phyloP scores from a whole-genome alignment of 2,113 vertebrate species.

The Oryzias melastigma region DNA sequence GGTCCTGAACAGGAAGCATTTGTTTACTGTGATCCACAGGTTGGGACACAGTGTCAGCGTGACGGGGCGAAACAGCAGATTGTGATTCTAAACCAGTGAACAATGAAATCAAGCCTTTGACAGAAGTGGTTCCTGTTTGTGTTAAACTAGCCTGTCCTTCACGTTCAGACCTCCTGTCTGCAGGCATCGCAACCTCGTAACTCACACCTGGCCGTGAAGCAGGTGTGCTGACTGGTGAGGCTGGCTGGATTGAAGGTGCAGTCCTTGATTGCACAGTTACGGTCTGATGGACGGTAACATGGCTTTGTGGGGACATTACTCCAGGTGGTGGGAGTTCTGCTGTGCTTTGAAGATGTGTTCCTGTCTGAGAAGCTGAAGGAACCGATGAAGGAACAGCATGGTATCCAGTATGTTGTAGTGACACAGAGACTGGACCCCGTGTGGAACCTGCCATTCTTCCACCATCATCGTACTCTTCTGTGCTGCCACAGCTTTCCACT shows the following conservation, averaged over 20 bases:
- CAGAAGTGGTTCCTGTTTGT: conserved; percentile 38
- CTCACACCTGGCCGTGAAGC: conserved; percentile 12
- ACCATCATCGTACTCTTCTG: conserved; percentile 46
- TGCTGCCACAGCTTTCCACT: conserved; percentile 51
- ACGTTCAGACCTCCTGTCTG: conserved; percentile 11
- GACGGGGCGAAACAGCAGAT: neutral
- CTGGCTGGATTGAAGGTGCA: conserved; percentile 2
- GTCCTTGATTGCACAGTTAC: conserved; percentile 4
- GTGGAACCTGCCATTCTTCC: conserved; percentile 3
- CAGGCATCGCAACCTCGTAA: neutral
- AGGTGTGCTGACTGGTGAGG: conserved; percentile 4
- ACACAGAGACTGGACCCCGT: neutral
- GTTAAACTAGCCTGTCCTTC: conserved; percentile 2
- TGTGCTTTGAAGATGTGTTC: neutral
- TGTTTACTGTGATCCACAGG: conserved; percentile 6
- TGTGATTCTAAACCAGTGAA: conserved; percentile 45
- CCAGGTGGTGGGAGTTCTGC: conserved; percentile 4
- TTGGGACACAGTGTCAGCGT: conserved; percentile 6
- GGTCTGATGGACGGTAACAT: conserved; percentile 2
- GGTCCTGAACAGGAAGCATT: neutral
- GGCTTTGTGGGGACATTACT: conserved; percentile 1
- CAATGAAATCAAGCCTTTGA: conserved; percentile 65
- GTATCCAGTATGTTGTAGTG: neutral
- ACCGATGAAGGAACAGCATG: conserved; percentile 20
- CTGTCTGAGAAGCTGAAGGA: conserved; percentile 14